phyloP scores from a whole-genome alignment of 2,113 vertebrate species.

The Benitochromis conjunctus region DNA sequence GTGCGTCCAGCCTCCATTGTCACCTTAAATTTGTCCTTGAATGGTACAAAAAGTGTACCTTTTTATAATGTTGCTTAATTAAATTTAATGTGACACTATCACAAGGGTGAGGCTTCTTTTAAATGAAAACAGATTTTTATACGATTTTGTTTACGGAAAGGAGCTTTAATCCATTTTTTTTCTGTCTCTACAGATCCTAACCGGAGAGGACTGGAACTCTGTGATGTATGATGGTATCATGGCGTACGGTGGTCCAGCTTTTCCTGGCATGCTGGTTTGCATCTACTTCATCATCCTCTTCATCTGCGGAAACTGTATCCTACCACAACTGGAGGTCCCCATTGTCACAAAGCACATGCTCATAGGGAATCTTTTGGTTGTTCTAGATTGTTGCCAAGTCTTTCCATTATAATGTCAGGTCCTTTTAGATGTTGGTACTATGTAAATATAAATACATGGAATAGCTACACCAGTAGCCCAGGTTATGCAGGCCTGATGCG shows the following conservation, averaged over 20 bases:
- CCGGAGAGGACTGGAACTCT: conserved; percentile 99
- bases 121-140: background rate
- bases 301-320: conserved; percentile 99
- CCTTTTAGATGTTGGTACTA: background rate
- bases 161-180: background rate
- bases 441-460: background rate
- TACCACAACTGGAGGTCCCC: conserved; percentile 5
- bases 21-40: background rate
- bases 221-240: conserved; percentile 99
- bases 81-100: background rate
- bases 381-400: background rate
- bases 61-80: background rate
- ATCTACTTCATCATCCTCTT: conserved; percentile 99
- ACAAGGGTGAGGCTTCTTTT: background rate
- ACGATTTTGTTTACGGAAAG: background rate
- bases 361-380: background rate
- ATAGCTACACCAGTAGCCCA: background rate
- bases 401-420: background rate
- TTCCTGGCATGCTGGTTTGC: conserved; percentile 99
- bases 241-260: conserved; percentile 97
- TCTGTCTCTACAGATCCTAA: conserved; percentile 85
- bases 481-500: background rate
- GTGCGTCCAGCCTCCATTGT: background rate
- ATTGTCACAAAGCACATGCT: background rate
- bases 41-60: background rate